phyloP scores from a whole-genome alignment of 2,797 vertebrate genomes.

The Eulemur albifrons region DNA sequence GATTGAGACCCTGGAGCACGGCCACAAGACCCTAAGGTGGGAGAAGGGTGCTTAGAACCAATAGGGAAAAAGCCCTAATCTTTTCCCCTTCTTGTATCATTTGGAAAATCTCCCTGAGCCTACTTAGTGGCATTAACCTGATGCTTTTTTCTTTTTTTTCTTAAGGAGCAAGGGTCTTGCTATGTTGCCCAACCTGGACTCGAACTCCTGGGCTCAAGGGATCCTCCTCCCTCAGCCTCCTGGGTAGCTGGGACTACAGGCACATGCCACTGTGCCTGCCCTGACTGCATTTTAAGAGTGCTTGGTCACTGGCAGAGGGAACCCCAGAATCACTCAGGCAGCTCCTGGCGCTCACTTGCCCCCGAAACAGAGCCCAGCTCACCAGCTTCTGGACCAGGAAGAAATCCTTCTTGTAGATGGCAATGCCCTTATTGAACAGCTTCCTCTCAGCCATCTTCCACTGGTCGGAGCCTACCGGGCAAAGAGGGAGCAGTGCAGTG shows the following conservation, averaged over 20 bases:
- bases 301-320: background rate
- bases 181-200: background rate
- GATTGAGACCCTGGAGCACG: background rate
- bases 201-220: background rate
- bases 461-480: slow-evolving; percentile 92
- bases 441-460: slow-evolving; percentile 94
- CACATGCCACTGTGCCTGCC: too few relatives aligned
- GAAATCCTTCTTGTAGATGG: slow-evolving; percentile 97
- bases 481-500: background rate
- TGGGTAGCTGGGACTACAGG: too few relatives aligned
- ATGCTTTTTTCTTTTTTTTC: background rate
- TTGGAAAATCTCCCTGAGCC: background rate
- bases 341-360: background rate
- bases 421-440: slow-evolving; percentile 96
- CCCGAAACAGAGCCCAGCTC: slow-evolving; percentile 65
- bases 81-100: background rate
- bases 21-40: background rate
- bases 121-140: background rate
- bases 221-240: background rate
- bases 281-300: background rate
- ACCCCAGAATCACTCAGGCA: background rate
- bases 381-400: slow-evolving; percentile 98
- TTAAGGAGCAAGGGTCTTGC: background rate
- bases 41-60: background rate
- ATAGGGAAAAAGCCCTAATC: background rate